Conservation (phyloP, 2,113 vertebrate genomes). For the Xiphorhynchus elegans region DNA sequence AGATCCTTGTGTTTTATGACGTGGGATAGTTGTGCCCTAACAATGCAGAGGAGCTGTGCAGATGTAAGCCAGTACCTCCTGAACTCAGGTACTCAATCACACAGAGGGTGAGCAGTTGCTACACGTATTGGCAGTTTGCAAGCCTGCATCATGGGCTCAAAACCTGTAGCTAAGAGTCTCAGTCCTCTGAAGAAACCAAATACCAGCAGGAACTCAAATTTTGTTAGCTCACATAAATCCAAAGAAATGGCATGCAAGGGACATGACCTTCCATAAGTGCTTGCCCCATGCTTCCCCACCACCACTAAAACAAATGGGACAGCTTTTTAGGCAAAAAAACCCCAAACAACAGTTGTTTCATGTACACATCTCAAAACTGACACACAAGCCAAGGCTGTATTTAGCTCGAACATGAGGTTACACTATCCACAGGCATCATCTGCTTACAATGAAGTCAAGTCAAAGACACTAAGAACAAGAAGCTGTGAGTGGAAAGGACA, state of each 20-base stretch:
- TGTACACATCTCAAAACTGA: neutral
- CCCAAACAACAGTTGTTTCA: neutral
- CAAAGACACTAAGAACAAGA: neutral
- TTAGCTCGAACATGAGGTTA: neutral
- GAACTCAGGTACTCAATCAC: neutral
- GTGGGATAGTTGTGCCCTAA: neutral
- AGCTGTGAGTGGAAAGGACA: neutral
- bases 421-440: neutral
- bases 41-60: neutral
- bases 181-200: neutral
- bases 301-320: neutral
- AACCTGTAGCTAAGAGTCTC: neutral
- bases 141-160: neutral
- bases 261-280: accelerated
- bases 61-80: neutral
- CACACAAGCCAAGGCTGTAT: neutral
- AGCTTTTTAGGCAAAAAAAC: neutral
- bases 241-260: neutral
- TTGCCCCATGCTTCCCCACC: neutral
- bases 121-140: neutral
- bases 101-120: neutral
- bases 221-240: neutral
- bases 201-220: neutral
- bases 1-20: neutral
- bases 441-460: neutral